Evolutionary conservation across 1,140 invertebrate genomes (phyloP), one percentile per base, ranked within the genome.

Genomic region (Vanessa tameamea): DNA sequence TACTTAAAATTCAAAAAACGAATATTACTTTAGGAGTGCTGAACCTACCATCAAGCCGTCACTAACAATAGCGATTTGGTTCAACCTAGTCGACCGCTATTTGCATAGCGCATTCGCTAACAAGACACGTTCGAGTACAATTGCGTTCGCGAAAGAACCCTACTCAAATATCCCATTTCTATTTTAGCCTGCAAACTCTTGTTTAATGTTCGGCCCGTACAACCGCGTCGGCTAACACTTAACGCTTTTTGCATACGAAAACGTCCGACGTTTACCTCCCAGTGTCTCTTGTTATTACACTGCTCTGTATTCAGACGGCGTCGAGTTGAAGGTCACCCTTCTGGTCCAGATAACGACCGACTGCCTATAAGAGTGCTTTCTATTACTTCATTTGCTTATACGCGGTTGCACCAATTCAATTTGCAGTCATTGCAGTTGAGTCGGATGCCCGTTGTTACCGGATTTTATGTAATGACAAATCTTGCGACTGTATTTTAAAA

Each of bases 221-320:
- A 87, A 88, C 89, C 85, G 87, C 90, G 86, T 86, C 85, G 87
- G 87, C 87, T 90, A 90, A 89, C 88, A 92, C 86, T 91, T 91
- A 90, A 91, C 90, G 88, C 87, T 91, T 90, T 92, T 92, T 92
- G 90, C 90, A 92, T 92, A 92, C 90, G 87, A 91, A 92, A 90
- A 85, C 82, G 80, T 84, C 84, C 77, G 77, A 82, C 83, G 79
- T 85, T 87, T 80, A 85, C 83, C 85, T 86, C 79, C 82, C 78
- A 82, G 78, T 90, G 83, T 88, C 86, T 84, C 86, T 84, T 86
- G 84, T 91, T 90, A 89, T 90, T 87, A 84, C 79, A 72, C 85
- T 85, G 81, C 84, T 92, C 83, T 81, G 81, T 90, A 92, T 91
- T 92, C 90, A 84, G 81, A 68, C 73, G 79, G 80, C 77, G 84